phyloP scores from a whole-genome alignment of 1,140 invertebrate genomes.

The Cardiocondyla obscurior region DNA sequence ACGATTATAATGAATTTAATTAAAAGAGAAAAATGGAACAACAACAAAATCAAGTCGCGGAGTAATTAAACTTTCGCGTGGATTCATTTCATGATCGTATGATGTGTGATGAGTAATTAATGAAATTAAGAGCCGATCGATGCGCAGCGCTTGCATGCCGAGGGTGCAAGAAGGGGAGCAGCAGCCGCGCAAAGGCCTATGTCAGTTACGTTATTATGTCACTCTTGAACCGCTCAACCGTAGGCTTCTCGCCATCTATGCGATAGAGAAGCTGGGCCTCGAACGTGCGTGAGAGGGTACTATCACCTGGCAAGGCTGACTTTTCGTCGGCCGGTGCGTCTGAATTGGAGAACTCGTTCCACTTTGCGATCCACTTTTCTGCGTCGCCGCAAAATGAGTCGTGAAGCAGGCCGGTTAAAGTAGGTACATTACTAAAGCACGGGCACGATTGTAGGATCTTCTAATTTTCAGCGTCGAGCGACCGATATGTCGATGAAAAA shows the following conservation, averaged over 20 bases:
- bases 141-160: neutral
- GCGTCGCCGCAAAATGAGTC: neutral
- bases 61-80: neutral
- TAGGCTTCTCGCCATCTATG: neutral
- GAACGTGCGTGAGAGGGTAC: slow-evolving; percentile 28
- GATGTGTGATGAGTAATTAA: neutral
- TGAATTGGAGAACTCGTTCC: slow-evolving; percentile 33
- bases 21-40: too few relatives aligned
- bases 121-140: neutral
- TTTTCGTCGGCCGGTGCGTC: slow-evolving; percentile 33
- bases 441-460: neutral
- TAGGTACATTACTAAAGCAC: too few relatives aligned
- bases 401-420: too few relatives aligned
- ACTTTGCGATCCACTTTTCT: slow-evolving; percentile 52
- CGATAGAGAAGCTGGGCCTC: neutral
- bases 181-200: neutral
- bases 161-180: neutral
- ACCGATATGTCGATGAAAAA: neutral
- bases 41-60: neutral
- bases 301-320: slow-evolving; percentile 38
- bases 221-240: neutral
- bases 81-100: neutral
- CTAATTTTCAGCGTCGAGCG: neutral
- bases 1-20: too few relatives aligned
- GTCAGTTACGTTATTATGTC: slow-evolving; percentile 38